Conservation (phyloP, 2,113 vertebrate species). For the Lamprotornis superbus region DNA sequence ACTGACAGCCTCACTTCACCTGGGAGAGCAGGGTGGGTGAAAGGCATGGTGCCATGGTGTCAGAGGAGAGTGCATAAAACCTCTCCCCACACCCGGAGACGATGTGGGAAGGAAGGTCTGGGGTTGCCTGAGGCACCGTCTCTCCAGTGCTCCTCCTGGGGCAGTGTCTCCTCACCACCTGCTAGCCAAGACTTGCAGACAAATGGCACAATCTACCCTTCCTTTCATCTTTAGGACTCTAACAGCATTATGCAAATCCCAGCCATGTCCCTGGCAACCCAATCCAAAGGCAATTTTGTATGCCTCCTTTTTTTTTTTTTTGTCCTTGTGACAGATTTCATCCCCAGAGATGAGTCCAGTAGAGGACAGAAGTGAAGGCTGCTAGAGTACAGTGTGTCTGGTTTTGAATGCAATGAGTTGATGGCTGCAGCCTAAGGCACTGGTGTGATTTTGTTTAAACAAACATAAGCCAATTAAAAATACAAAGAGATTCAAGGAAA, state of each 20-base stretch:
- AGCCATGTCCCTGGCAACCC: constrained; percentile 36
- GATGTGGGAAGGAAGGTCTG: background rate
- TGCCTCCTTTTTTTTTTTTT: background rate
- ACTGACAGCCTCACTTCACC: background rate
- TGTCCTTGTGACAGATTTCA: constrained; percentile 34
- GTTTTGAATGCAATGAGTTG: constrained; percentile 32
- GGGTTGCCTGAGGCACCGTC: background rate
- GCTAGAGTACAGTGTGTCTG: background rate
- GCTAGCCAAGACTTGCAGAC: background rate
- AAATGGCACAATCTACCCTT: constrained; percentile 28
- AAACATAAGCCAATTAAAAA: constrained; percentile 74
- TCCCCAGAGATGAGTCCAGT: constrained; percentile 37
- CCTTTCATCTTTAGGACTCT: constrained; percentile 47
- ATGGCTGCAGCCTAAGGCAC: constrained; percentile 39
- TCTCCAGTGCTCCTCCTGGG: background rate
- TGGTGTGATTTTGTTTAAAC: constrained; percentile 71
- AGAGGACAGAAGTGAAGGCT: constrained; percentile 33
- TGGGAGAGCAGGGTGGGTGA: accelerated
- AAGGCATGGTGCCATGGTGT: background rate
- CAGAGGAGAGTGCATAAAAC: background rate
- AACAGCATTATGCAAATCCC: constrained; percentile 63
- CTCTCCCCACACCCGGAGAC: background rate
- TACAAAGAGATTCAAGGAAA: constrained; percentile 68
- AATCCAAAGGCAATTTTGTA: constrained; percentile 51
- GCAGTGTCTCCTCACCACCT: background rate